A percentile compares a stretch with the other conserved stretches of the same genome.
Conservation (phyloP, 2,888 invertebrate species). For the Odontocolon sp. region DNA sequence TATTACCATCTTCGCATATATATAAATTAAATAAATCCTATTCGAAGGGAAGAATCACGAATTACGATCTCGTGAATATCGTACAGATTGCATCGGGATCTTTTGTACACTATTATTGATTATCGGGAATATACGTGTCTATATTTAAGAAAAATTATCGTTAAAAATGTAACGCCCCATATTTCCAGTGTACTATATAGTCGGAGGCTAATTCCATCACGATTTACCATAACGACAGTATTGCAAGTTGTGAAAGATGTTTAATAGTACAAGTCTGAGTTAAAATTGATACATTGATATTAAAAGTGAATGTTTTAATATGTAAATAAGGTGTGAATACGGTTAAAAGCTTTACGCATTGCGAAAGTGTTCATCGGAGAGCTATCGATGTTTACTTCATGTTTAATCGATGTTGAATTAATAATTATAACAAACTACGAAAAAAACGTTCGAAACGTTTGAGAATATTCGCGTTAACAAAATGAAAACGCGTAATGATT, state of each 20-base stretch:
- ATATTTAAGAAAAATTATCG: background rate
- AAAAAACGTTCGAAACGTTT: conserved; percentile 7
- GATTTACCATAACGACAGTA: conserved; percentile 44
- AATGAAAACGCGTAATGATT: background rate
- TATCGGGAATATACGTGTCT: conserved; percentile 12
- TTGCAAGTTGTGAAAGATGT: conserved; percentile 29
- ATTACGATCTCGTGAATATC: conserved; percentile 9
- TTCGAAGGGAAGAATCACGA: background rate
- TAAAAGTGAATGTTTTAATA: conserved; percentile 51
- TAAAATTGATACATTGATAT: conserved; percentile 41
- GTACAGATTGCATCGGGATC: conserved; percentile 3
- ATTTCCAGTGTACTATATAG: conserved; percentile 17
- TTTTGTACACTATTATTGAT: conserved; percentile 35
- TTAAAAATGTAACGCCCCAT: background rate
- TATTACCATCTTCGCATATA: conserved; percentile 29
- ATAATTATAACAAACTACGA: conserved; percentile 16
- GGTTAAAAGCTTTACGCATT: conserved; percentile 9
- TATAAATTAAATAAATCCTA: background rate
- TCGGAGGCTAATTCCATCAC: conserved; percentile 6
- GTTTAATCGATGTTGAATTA: conserved; percentile 45
- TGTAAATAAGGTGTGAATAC: conserved; percentile 57
- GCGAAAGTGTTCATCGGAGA: conserved; percentile 16
- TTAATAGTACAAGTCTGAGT: conserved; percentile 42
- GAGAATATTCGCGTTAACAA: conserved; percentile 15
- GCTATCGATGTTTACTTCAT: conserved; percentile 38